A percentile compares a stretch with the other conserved stretches of the same genome.
These are phyloP conservation scores for Callochromis pleurospilus DNA, from an alignment of 2,113 vertebrate genomes.

Conservation along the genomic window DNA sequence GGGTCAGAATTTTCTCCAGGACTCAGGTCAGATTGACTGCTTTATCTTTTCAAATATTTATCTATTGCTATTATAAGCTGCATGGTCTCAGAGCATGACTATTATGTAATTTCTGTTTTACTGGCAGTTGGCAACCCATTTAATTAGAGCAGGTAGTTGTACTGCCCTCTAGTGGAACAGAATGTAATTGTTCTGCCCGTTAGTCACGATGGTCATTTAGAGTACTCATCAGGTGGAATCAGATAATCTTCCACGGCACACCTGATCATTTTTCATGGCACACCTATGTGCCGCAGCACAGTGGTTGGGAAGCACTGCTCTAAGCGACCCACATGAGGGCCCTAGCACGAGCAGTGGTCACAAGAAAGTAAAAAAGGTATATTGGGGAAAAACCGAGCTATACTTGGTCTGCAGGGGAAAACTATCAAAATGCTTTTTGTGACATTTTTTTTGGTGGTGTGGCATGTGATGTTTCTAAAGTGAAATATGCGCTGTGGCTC, in stretches of 20 bases:
- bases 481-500: not conserved
- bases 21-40: not conserved
- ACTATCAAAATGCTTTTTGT: not conserved
- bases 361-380: not conserved
- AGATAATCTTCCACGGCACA: not conserved
- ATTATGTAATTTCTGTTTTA: not conserved
- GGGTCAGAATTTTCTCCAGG: not conserved
- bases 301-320: not conserved
- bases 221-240: not conserved
- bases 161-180: not conserved
- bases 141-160: not conserved
- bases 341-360: not conserved
- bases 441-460: not conserved
- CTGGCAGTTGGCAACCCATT: not conserved
- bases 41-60: not conserved
- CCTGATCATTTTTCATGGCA: not conserved
- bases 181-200: not conserved
- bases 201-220: not conserved
- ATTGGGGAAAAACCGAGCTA: not conserved
- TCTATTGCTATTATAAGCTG: not conserved
- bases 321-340: not conserved
- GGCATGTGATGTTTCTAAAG: not conserved
- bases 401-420: rapidly evolving
- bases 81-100: not conserved
- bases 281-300: not conserved